phyloP scores from a whole-genome alignment of 2,888 invertebrate species.

The Anticlea derivata region DNA sequence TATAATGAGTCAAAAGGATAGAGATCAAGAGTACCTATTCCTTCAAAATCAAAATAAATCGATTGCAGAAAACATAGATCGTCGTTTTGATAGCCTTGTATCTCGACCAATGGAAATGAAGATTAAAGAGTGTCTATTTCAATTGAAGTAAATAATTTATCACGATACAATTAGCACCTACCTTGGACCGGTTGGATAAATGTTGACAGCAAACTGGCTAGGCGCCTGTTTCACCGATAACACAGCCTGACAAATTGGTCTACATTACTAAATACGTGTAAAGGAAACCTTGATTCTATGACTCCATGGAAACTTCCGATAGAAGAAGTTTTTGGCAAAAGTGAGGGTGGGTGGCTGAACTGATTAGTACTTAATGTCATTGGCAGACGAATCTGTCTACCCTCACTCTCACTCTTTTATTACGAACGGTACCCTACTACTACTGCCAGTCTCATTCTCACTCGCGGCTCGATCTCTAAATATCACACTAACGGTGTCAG shows the following conservation, averaged over 20 bases:
- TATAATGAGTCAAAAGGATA: too few relatives aligned
- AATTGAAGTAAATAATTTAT: conserved; percentile 46
- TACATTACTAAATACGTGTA: conserved; percentile 10
- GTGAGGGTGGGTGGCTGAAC: neutral
- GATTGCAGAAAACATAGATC: neutral
- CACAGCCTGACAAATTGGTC: conserved; percentile 58
- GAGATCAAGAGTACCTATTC: too few relatives aligned
- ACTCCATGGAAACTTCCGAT: neutral
- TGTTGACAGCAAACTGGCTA: conserved; percentile 53
- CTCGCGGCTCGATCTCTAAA: too few relatives aligned
- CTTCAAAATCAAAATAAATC: too few relatives aligned
- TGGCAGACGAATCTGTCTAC: too few relatives aligned
- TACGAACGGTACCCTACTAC: too few relatives aligned
- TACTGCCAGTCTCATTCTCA: too few relatives aligned
- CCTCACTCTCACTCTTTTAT: too few relatives aligned
- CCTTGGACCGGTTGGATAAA: conserved; percentile 54
- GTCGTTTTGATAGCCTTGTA: neutral
- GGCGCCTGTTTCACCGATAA: conserved; percentile 59
- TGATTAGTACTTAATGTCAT: too few relatives aligned
- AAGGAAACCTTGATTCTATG: conserved; percentile 4
- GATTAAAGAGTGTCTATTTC: conserved; percentile 14
- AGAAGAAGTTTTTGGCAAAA: conserved; percentile 1
- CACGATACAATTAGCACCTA: conserved; percentile 58
- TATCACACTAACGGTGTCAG: too few relatives aligned
- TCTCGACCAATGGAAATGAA: neutral